Conservation (phyloP, 2,113 vertebrate species). For the Boulengerochromis microlepis region DNA sequence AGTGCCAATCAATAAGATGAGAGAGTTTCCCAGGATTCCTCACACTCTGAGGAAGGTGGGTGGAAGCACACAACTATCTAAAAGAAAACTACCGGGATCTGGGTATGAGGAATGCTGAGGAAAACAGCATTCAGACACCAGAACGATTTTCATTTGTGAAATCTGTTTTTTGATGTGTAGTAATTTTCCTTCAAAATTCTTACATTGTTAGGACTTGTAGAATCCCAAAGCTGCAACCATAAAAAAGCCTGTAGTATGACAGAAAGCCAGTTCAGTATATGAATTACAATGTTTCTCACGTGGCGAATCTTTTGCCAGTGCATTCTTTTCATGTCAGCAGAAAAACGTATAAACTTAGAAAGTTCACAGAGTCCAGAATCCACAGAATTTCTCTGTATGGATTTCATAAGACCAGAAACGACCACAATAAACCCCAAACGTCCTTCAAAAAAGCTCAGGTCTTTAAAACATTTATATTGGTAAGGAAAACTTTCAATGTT, state of each 20-base stretch:
- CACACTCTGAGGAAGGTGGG: neutral
- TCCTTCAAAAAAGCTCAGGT: neutral
- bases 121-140: neutral
- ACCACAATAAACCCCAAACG: neutral
- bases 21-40: constrained; percentile 24
- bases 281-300: neutral
- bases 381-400: neutral
- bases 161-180: neutral
- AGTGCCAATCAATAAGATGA: constrained; percentile 15
- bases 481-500: neutral
- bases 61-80: neutral
- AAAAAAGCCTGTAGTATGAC: neutral
- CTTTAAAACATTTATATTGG: neutral
- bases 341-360: constrained; percentile 14
- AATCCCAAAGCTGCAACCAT: neutral
- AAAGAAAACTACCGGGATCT: neutral
- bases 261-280: neutral
- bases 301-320: neutral
- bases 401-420: constrained; percentile 22
- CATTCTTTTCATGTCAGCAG: neutral
- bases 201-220: neutral
- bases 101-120: neutral
- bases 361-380: neutral
- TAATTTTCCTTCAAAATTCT: neutral
- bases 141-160: neutral